A percentile compares a stretch with the other conserved stretches of the same genome.
Evolutionary conservation across 2,797 vertebrate species (phyloP).

Genomic region (Chromobotia macracanthus): DNA sequence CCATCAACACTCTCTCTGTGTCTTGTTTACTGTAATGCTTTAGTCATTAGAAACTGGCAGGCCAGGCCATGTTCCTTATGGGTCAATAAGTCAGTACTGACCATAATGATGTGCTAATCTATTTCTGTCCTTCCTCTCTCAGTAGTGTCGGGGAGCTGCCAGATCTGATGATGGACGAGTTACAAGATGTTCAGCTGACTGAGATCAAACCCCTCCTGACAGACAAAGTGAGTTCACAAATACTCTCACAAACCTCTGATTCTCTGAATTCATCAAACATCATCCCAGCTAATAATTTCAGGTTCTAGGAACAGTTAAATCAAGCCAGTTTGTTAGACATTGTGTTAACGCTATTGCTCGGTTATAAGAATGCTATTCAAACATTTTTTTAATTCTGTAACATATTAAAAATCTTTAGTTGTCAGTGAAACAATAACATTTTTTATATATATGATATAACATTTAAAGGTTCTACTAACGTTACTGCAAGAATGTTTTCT

Average conservation of each 20-base stretch:
- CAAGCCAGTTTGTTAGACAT: too few species aligned
- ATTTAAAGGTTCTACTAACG: too few species aligned
- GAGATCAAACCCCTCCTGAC: slow-evolving; percentile 94
- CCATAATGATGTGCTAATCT: slow-evolving; percentile 17
- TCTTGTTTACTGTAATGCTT: background rate
- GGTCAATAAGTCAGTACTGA: background rate
- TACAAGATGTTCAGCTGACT: slow-evolving; percentile 92
- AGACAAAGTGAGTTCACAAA: slow-evolving; percentile 81
- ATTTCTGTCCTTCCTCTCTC: slow-evolving; percentile 19
- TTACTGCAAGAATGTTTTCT: too few species aligned
- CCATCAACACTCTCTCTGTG: background rate
- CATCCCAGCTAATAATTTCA: background rate
- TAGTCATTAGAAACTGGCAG: too few species aligned
- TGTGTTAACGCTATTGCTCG: too few species aligned
- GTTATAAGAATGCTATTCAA: too few species aligned
- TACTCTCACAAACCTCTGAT: background rate
- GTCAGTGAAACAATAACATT: too few species aligned
- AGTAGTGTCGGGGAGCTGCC: slow-evolving; percentile 52
- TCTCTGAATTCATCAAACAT: background rate
- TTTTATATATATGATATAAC: too few species aligned
- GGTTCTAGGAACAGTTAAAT: too few species aligned
- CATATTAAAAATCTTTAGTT: too few species aligned
- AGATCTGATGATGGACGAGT: slow-evolving; percentile 84
- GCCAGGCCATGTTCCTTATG: background rate
- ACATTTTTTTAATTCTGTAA: too few species aligned